Percentiles rank a stretch among this genome's conserved stretches.
These are phyloP conservation scores for Shargacucullia verbasci DNA, from an alignment of 2,888 invertebrate species.

Conservation along the genomic window DNA sequence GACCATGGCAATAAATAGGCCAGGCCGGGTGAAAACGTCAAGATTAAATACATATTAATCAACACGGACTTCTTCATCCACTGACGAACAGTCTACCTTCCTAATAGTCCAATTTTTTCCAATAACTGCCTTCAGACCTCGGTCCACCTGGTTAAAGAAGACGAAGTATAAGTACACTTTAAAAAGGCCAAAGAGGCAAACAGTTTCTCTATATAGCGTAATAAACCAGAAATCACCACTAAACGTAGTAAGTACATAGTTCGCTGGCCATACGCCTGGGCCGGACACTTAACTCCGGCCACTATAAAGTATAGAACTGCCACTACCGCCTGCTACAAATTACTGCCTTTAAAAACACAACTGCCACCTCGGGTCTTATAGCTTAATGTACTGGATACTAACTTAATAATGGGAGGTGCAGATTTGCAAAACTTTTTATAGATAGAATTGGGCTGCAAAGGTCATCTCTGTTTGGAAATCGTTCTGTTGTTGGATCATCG, in stretches of 20 bases:
- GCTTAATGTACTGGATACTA: neutral
- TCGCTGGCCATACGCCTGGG: slow-evolving; percentile 14
- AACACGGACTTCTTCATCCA: too few species aligned
- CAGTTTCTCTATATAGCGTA: slow-evolving; percentile 35
- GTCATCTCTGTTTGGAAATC: too few species aligned
- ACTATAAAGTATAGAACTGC: slow-evolving; percentile 19
- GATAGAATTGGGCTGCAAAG: too few species aligned
- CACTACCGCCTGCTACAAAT: slow-evolving; percentile 13
- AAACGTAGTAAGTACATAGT: slow-evolving; percentile 48
- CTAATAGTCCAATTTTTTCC: too few species aligned
- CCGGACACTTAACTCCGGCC: slow-evolving; percentile 33
- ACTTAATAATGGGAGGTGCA: neutral
- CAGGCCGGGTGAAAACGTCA: too few species aligned
- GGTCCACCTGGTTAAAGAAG: too few species aligned
- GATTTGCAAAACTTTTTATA: neutral
- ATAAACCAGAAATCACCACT: slow-evolving; percentile 45
- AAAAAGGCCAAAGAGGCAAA: slow-evolving; percentile 39
- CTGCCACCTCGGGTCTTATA: neutral
- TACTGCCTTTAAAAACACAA: slow-evolving; percentile 23
- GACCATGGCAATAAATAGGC: too few species aligned
- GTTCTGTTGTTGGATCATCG: too few species aligned
- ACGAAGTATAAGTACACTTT: slow-evolving; percentile 20
- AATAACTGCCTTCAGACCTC: too few species aligned
- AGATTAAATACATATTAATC: too few species aligned
- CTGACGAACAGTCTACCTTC: too few species aligned